Percentiles rank a stretch among this genome's conserved stretches.
These are phyloP conservation scores for Rousettus leschenaultii DNA, from an alignment of 2,113 vertebrate species.

Conservation along the genomic window DNA sequence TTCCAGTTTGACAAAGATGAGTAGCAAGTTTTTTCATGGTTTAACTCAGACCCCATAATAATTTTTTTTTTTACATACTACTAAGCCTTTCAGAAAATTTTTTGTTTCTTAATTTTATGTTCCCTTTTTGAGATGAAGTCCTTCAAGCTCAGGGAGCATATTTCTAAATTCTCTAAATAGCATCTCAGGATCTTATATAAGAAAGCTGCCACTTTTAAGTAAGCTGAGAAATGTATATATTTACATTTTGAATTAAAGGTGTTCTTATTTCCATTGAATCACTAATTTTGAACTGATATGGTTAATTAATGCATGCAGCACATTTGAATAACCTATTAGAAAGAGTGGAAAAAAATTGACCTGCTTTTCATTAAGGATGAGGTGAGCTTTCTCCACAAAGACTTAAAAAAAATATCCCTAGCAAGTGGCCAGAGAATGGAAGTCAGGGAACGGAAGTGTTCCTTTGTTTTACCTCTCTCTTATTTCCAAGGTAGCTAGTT, in stretches of 20 bases:
- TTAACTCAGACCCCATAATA: background rate
- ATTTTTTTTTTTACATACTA: background rate
- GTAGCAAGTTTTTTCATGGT: background rate
- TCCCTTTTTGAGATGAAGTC: background rate
- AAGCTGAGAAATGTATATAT: slow-evolving; percentile 2
- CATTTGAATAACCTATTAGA: background rate
- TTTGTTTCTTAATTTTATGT: background rate
- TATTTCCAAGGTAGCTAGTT: background rate
- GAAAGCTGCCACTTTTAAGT: slow-evolving; percentile 17
- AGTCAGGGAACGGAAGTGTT: background rate
- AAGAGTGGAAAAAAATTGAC: background rate
- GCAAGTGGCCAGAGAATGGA: background rate
- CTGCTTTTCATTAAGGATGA: background rate
- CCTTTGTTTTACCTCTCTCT: background rate
- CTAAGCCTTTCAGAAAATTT: background rate
- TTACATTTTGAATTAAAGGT: slow-evolving; percentile 36
- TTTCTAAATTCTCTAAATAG: slow-evolving; percentile 18
- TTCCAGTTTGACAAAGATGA: background rate
- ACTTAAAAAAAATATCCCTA: background rate
- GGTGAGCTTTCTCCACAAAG: background rate
- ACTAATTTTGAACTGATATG: slow-evolving; percentile 21
- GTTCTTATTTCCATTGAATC: background rate
- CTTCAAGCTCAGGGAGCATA: background rate
- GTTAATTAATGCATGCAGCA: background rate
- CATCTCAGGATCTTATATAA: background rate